Conservation (phyloP, 92 coral and sea anemone genomes). For the Porites divaricata region DNA sequence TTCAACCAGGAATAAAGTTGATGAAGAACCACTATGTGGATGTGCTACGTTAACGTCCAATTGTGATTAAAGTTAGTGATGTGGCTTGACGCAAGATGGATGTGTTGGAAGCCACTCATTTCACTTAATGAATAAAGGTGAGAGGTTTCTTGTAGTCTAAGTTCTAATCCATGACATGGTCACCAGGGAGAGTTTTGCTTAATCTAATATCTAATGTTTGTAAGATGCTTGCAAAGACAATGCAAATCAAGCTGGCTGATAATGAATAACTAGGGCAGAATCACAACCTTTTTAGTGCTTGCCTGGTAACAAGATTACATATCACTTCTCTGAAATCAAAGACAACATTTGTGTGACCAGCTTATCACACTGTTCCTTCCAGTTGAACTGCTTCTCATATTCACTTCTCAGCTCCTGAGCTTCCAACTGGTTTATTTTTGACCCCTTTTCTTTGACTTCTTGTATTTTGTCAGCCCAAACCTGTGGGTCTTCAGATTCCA, state of each 20-base stretch:
- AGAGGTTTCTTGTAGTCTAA: no score
- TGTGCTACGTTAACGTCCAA: no score
- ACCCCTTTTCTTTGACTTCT: not conserved
- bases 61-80: no score
- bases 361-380: constrained; percentile 42
- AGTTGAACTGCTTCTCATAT: constrained; percentile 25
- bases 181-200: no score
- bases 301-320: not conserved
- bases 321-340: constrained; percentile 14
- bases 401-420: constrained; percentile 18
- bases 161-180: no score
- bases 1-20: no score
- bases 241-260: not conserved
- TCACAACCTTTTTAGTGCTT: not conserved
- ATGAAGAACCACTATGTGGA: no score
- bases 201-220: not conserved
- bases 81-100: no score
- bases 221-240: no score
- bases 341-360: constrained; percentile 18
- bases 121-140: no score
- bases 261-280: not conserved
- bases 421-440: constrained; percentile 1
- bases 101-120: no score
- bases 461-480: constrained; percentile 37
- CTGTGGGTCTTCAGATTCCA: constrained; percentile 35